Evolutionary conservation across 2,888 invertebrate species (phyloP).

Genomic region (Xestia c-nigrum): DNA sequence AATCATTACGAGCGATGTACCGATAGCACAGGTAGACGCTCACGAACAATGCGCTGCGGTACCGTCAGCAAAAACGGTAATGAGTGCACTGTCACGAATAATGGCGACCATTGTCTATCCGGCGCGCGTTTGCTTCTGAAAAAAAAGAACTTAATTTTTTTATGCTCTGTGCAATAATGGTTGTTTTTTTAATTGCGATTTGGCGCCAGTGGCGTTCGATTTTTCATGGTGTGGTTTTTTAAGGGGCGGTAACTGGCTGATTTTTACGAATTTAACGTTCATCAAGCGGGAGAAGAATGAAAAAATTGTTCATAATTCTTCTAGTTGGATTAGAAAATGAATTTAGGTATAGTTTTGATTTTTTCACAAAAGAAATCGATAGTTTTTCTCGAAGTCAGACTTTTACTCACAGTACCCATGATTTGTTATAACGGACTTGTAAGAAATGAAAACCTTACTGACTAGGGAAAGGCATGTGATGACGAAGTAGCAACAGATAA

Average conservation of each 20-base stretch:
- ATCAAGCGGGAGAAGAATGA: neutral
- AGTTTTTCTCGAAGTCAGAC: neutral
- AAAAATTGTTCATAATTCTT: neutral
- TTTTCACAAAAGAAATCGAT: no score
- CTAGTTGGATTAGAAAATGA: neutral
- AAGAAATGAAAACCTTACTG: neutral
- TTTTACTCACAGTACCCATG: neutral
- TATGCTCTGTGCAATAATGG: slow-evolving; percentile 68
- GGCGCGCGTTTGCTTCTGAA: slow-evolving; percentile 76
- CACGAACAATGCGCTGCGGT: slow-evolving; percentile 78
- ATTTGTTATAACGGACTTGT: no score
- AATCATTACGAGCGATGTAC: slow-evolving; percentile 73
- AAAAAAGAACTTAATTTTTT: slow-evolving; percentile 70
- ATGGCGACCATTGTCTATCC: slow-evolving; percentile 87
- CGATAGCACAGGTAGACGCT: slow-evolving; percentile 86
- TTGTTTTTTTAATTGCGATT: slow-evolving; percentile 64
- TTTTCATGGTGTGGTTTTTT: slow-evolving; percentile 40
- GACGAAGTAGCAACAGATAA: neutral
- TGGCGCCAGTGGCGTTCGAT: slow-evolving; percentile 65
- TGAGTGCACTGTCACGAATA: slow-evolving; percentile 87
- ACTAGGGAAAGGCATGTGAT: no score
- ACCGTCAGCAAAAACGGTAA: slow-evolving; percentile 85
- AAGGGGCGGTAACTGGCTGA: neutral
- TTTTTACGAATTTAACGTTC: neutral
- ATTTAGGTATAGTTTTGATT: neutral